Conservation (phyloP, 2,113 vertebrate genomes). For the Brachypteracias leptosomus region DNA sequence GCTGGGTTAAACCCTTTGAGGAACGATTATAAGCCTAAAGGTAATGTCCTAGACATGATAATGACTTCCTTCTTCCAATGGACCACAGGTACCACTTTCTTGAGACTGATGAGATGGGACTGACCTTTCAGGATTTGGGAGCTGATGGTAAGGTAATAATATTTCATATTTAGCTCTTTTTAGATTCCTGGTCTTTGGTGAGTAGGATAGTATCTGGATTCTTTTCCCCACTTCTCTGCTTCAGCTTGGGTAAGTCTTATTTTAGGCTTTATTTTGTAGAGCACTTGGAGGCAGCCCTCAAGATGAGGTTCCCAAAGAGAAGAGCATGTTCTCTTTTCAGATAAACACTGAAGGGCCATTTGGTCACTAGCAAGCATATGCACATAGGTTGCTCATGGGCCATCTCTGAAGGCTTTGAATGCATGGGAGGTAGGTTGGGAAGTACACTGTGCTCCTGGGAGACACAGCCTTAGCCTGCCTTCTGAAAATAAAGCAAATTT, state of each 20-base stretch:
- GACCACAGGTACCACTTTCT: not conserved
- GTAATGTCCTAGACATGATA: not conserved
- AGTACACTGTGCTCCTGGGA: not conserved
- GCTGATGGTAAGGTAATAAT: not conserved
- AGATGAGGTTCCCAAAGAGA: not conserved
- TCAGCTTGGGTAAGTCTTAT: not conserved
- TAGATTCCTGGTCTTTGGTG: not conserved
- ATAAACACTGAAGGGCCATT: not conserved
- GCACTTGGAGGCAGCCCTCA: not conserved
- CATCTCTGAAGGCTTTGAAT: not conserved
- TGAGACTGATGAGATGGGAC: not conserved
- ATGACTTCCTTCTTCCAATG: not conserved
- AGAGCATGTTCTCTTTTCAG: not conserved
- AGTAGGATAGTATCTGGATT: not conserved
- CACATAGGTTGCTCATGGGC: not conserved
- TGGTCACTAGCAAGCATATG: not conserved
- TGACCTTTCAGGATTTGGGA: not conserved
- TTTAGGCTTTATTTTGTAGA: not conserved
- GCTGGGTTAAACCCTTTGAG: not conserved
- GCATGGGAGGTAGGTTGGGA: not conserved
- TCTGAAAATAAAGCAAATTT: not conserved
- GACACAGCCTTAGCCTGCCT: not conserved
- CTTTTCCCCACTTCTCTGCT: not conserved
- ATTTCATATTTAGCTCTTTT: not conserved
- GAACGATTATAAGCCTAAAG: not conserved